These are phyloP conservation scores for Eupithecia dodoneata DNA, from an alignment of 2,888 invertebrate species.

Conservation along the genomic window DNA sequence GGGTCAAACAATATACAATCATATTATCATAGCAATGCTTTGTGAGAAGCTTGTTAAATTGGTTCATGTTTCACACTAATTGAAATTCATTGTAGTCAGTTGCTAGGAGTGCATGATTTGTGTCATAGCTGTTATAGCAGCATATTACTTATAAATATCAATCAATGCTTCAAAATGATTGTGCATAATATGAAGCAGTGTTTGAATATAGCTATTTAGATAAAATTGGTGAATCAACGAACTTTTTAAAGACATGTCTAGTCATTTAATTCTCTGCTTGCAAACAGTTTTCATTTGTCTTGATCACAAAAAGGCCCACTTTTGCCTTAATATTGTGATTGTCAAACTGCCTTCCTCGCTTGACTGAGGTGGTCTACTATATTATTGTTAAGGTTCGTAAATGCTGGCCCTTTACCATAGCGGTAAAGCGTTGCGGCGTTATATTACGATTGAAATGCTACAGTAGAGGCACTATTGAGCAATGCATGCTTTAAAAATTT, in stretches of 20 bases:
- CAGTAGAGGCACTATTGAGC: slow-evolving; percentile 27
- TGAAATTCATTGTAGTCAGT: slow-evolving; percentile 64
- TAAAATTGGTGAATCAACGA: slow-evolving; percentile 71
- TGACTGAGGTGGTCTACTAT: slow-evolving; percentile 20
- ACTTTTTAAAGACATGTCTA: slow-evolving; percentile 75
- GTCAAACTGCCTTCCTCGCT: slow-evolving; percentile 21
- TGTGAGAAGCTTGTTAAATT: slow-evolving; percentile 64
- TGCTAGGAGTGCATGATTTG: slow-evolving; percentile 60
- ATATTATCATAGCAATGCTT: slow-evolving; percentile 51
- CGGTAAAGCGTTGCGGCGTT: slow-evolving; percentile 28
- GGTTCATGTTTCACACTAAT: slow-evolving; percentile 66
- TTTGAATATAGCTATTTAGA: slow-evolving; percentile 60
- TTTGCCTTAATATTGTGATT: slow-evolving; percentile 33
- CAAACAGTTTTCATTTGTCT: slow-evolving; percentile 45
- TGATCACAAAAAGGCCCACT: slow-evolving; percentile 25
- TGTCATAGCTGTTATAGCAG: slow-evolving; percentile 65
- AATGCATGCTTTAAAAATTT: slow-evolving; percentile 18
- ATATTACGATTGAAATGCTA: slow-evolving; percentile 32
- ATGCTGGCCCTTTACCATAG: slow-evolving; percentile 26
- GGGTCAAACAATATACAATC: slow-evolving; percentile 45
- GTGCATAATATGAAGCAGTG: slow-evolving; percentile 56
- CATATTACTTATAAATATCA: slow-evolving; percentile 44
- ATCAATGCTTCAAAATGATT: slow-evolving; percentile 45
- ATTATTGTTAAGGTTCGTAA: slow-evolving; percentile 30
- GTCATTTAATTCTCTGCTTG: slow-evolving; percentile 70